Conservation (phyloP, 2,888 invertebrate species). For the Drosophila neotestacea region DNA sequence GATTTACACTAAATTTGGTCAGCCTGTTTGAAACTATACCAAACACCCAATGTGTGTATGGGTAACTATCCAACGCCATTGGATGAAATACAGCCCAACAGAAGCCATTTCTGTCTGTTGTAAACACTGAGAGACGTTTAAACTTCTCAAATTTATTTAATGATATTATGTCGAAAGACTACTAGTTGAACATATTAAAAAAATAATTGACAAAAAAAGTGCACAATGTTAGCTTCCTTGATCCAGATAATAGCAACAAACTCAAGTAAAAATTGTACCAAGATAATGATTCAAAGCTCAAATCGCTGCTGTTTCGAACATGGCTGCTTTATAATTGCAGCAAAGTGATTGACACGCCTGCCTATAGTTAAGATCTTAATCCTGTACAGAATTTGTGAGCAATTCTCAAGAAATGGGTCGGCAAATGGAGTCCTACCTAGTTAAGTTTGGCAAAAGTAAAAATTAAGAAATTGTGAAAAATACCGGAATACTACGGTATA, state of each 20-base stretch:
- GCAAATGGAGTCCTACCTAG: neutral
- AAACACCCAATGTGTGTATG: no score
- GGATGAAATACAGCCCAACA: no score
- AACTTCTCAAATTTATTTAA: no score
- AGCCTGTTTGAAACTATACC: no score
- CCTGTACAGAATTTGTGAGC: neutral
- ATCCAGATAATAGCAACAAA: neutral
- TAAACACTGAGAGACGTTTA: no score
- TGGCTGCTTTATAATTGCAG: constrained; percentile 7
- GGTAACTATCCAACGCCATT: no score
- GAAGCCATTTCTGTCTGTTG: no score
- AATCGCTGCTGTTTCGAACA: neutral
- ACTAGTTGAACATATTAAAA: no score
- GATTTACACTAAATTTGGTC: no score
- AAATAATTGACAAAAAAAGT: no score
- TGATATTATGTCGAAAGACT: no score
- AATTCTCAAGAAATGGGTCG: neutral
- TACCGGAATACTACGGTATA: neutral
- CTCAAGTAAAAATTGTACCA: neutral
- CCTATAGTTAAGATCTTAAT: neutral
- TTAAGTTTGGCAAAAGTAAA: neutral
- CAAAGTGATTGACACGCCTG: constrained; percentile 6
- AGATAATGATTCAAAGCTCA: constrained; percentile 6
- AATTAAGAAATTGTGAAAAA: neutral
- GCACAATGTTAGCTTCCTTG: neutral